A percentile compares a stretch with the other conserved stretches of the same genome.
Conservation (phyloP, 1,140 invertebrate species). For the Trialeurodes vaporariorum region DNA sequence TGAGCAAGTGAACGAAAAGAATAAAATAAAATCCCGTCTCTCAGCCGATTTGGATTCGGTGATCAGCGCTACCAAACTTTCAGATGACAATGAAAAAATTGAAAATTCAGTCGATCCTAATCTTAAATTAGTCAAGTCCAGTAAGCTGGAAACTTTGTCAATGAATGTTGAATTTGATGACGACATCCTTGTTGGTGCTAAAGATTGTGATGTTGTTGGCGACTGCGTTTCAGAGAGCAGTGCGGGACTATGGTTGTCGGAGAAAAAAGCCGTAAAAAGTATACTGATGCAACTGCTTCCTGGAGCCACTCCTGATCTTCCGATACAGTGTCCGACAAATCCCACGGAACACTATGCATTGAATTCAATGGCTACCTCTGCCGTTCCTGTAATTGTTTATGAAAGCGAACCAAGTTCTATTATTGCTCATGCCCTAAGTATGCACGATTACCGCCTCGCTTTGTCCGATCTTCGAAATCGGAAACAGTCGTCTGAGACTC, state of each 20-base stretch:
- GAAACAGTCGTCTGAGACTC: slow-evolving; percentile 1
- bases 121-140: neutral
- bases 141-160: slow-evolving; percentile 14
- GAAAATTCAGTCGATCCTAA: neutral
- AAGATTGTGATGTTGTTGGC: slow-evolving; percentile 9
- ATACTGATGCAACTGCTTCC: slow-evolving; percentile 55
- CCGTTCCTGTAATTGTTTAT: slow-evolving; percentile 62
- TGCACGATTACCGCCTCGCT: slow-evolving; percentile 52
- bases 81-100: neutral
- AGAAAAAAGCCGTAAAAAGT: slow-evolving; percentile 40
- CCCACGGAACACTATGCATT: slow-evolving; percentile 52
- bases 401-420: slow-evolving; percentile 82
- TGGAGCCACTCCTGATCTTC: slow-evolving; percentile 24
- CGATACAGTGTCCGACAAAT: slow-evolving; percentile 42
- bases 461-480: slow-evolving; percentile 37
- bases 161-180: neutral
- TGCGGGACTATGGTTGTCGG: slow-evolving; percentile 27
- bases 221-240: slow-evolving; percentile 37
- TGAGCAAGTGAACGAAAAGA: neutral
- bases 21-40: neutral
- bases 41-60: neutral
- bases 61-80: neutral
- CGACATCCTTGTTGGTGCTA: neutral
- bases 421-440: slow-evolving; percentile 70
- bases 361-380: slow-evolving; percentile 35